Evolutionary conservation across 2,888 invertebrate genomes (phyloP).

Genomic region (Ormia ochracea): DNA sequence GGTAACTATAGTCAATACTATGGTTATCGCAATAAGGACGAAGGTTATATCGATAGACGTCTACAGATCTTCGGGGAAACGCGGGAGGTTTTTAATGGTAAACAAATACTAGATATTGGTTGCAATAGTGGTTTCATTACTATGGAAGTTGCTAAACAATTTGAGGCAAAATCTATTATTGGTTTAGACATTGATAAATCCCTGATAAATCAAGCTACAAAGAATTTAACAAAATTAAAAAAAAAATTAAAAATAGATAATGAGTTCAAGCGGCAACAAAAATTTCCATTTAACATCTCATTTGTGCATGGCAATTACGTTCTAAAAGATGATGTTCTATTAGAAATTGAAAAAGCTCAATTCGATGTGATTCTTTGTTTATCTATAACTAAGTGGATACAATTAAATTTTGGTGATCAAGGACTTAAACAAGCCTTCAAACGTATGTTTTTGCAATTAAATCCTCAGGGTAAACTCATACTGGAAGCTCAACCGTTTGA

Average conservation of each 20-base stretch:
- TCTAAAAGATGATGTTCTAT: conserved; percentile 83
- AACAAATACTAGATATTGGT: conserved; percentile 90
- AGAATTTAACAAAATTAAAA: conserved; percentile 63
- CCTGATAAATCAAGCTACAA: conserved; percentile 78
- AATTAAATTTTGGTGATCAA: conserved; percentile 90
- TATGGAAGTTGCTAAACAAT: conserved; percentile 84
- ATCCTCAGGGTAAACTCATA: conserved; percentile 86
- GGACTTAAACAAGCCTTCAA: conserved; percentile 89
- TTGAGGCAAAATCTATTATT: conserved; percentile 82
- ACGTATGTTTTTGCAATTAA: conserved; percentile 85
- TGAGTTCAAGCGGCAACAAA: conserved; percentile 69
- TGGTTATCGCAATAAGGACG: conserved; percentile 85
- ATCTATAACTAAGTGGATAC: conserved; percentile 94
- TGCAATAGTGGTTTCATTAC: conserved; percentile 92
- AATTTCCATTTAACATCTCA: conserved; percentile 86
- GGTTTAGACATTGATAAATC: conserved; percentile 91
- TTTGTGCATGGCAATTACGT: conserved; percentile 91
- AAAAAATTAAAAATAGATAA: conserved; percentile 59
- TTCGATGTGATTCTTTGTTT: conserved; percentile 90
- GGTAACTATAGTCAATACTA: conserved; percentile 82
- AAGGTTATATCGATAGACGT: conserved; percentile 83
- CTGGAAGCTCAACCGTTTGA: conserved; percentile 90
- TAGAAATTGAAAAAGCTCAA: conserved; percentile 85
- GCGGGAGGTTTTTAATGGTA: conserved; percentile 81
- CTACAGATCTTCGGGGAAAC: conserved; percentile 81